These are phyloP conservation scores for Drosophila paramelanica DNA, from an alignment of 2,888 invertebrate genomes.

Conservation along the genomic window DNA sequence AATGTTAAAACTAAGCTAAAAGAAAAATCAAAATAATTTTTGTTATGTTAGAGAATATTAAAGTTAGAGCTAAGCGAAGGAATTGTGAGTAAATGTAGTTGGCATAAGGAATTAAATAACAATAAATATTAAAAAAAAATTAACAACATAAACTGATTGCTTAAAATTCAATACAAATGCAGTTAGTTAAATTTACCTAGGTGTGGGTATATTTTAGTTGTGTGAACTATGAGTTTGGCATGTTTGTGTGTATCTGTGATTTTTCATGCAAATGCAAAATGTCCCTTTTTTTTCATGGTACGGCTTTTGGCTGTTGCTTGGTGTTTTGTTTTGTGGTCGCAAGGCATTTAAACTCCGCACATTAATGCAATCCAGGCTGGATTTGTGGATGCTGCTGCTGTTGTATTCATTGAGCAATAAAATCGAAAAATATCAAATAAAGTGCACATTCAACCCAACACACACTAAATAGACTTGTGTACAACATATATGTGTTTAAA, in stretches of 20 bases:
- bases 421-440: conserved; percentile 63
- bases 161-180: too few species aligned
- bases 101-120: too few species aligned
- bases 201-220: conserved; percentile 27
- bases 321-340: conserved; percentile 76
- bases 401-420: conserved; percentile 69
- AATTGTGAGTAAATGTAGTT: too few species aligned
- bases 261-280: conserved; percentile 73
- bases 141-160: too few species aligned
- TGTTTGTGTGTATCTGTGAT: conserved; percentile 18
- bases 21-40: too few species aligned
- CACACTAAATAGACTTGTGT: neutral
- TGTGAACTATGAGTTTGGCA: neutral
- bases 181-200: neutral
- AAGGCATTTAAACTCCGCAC: conserved; percentile 75
- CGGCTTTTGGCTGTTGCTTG: conserved; percentile 58
- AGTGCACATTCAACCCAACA: conserved; percentile 12
- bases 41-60: too few species aligned
- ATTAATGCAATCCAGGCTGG: conserved; percentile 67
- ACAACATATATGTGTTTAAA: conserved; percentile 5
- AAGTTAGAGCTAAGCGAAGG: too few species aligned
- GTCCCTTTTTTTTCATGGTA: conserved; percentile 49
- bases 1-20: too few species aligned
- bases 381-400: conserved; percentile 25
- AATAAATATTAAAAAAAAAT: too few species aligned